Evolutionary conservation across 1,140 invertebrate genomes (phyloP), one percentile per base, ranked within the genome.

Genomic region (Anoplophora glabripennis): DNA sequence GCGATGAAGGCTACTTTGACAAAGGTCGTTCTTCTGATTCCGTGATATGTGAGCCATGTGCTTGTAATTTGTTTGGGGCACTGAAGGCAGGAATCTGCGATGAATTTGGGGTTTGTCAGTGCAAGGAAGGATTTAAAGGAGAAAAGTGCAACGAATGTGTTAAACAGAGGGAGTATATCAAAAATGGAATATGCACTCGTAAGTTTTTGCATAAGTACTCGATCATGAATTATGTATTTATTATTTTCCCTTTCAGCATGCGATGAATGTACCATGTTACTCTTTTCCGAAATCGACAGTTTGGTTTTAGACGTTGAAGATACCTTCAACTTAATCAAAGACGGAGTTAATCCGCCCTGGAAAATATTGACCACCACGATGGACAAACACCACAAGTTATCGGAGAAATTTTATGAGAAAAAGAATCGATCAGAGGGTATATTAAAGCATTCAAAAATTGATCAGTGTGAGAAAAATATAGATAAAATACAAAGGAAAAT

Each of bases 181-280:
- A 89, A 54, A 81, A 85, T 48, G 78, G 82, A 47, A 76, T 82
- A 40, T 96, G 93, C 77, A 82, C 80, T 53, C 82, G 91, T 93
- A 80, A 85, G 87, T 81, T n/a, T n/a, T n/a, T n/a, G n/a, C n/a
- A n/a, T n/a, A n/a, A n/a, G n/a, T n/a, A n/a, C n/a, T n/a, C n/a
- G n/a, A n/a, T n/a, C n/a, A n/a, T n/a, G n/a, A n/a, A n/a, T n/a
- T n/a, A n/a, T 42, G 14, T 5, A 37, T 14, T 47, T n/a, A 7
- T 56, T 47, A 61, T 57, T 56, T 66, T 46, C 37, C 40, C 64
- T 81, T 78, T 10, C 73, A 94, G 92, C 90, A 14, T 99, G 96
- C 75, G 92, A 95, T 71, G 92, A 93, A 47, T 98, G 96, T 69
- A 93, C 92, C 1, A 86, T 90, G 54, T 79, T 89, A 0, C 78